Percentiles rank a stretch among this genome's conserved stretches.
Evolutionary conservation across 1,140 invertebrate genomes (phyloP).

Genomic region (Elymnias hypermnestra): DNA sequence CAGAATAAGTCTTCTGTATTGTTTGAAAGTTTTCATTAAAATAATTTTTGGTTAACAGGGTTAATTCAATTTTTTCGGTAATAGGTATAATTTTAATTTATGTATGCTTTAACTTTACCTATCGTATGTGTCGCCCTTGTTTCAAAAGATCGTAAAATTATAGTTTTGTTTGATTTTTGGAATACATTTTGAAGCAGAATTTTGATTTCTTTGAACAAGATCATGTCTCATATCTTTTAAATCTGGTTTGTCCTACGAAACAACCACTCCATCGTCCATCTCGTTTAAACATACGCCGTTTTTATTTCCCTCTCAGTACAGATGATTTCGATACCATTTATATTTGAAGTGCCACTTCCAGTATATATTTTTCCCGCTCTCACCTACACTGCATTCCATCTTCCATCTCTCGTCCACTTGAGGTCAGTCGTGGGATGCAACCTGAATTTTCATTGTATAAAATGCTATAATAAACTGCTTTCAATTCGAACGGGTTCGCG

Average conservation of each 20-base stretch:
- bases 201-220: not conserved
- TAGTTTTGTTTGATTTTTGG: too few relatives aligned
- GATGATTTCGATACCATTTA: slow-evolving; percentile 23
- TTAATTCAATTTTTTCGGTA: too few relatives aligned
- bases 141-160: too few relatives aligned
- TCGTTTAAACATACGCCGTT: slow-evolving; percentile 4
- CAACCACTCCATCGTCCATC: slow-evolving; percentile 7
- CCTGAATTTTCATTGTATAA: slow-evolving; percentile 54
- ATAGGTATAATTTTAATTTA: too few relatives aligned
- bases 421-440: slow-evolving; percentile 50
- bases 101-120: too few relatives aligned
- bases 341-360: slow-evolving; percentile 19
- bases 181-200: too few relatives aligned
- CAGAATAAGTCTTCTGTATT: too few relatives aligned
- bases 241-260: not conserved
- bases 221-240: slow-evolving; percentile 1
- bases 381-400: slow-evolving; percentile 21
- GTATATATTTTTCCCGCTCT: slow-evolving; percentile 27
- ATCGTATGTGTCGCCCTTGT: too few relatives aligned
- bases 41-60: too few relatives aligned
- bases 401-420: slow-evolving; percentile 39
- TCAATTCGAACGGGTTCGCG: slow-evolving; percentile 17
- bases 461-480: slow-evolving; percentile 20
- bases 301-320: slow-evolving; percentile 12
- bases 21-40: too few relatives aligned